Evolutionary conservation across 2,113 vertebrate genomes (phyloP), one percentile per base, ranked within the genome.

Genomic region (Larimichthys polyactis): DNA sequence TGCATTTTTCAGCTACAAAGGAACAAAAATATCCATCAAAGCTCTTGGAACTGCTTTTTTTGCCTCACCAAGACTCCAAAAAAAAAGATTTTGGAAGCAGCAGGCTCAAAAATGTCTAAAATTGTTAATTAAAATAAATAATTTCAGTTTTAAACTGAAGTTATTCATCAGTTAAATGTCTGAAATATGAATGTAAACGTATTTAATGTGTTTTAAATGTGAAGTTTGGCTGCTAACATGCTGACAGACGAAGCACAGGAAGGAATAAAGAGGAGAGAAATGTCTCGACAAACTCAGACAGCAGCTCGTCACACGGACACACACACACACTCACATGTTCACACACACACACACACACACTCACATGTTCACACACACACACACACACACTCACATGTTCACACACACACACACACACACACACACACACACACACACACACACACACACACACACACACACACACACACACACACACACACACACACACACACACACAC

Each of bases 141-240:
- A 1, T 20, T 62, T 20, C 5, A 29, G 14, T 12, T 36, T 0
- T 11, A 36, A 62, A 20, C 24, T 19, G 2, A 62, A 40, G 17
- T 40, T 40, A 62, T 36, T 62, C 4, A 48, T 4, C 14, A 49
- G 16, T 3, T 10, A 15, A 66, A 17, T 14, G 29, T 5, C 0
- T 40, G 3, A 54, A 70, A 54, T 5, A 2, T 36, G 3, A 40
- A 0, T 15, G 3, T 24, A 44, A 40, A 40, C 2, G 36, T 7
- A 40, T 40, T 40, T 40, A 7, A 9, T 7, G 15, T 2, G 58
- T 15, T 76, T 49, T 19, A 46, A 46, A 4, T 14, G 44, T 46
- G 12, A 0, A 4, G 0, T 16, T 22, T 51, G 88, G 81, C 88
- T 90, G 85, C 74, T 77, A 55, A 70, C 71, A 74, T 66, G 65